Evolutionary conservation across 1,140 invertebrate species (phyloP).

Genomic region (Nasonia giraulti): DNA sequence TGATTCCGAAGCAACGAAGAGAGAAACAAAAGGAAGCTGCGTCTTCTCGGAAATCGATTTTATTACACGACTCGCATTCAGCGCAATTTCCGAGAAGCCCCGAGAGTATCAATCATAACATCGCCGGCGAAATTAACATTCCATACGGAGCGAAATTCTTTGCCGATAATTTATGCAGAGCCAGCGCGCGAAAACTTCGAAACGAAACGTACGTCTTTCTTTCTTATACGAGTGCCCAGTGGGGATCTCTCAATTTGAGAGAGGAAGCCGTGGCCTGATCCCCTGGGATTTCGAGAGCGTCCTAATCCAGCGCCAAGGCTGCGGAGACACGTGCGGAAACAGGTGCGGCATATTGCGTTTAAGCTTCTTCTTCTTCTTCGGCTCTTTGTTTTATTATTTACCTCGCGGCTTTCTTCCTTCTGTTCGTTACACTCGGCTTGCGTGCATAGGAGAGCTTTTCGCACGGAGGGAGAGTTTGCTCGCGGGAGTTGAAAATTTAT

Average conservation of each 20-base stretch:
- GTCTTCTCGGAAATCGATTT: background rate
- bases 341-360: background rate
- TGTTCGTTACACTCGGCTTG: too few relatives aligned
- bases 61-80: background rate
- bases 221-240: background rate
- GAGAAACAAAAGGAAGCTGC: too few relatives aligned
- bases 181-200: background rate
- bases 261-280: background rate
- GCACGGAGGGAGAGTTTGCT: too few relatives aligned
- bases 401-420: too few relatives aligned
- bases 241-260: background rate
- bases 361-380: background rate
- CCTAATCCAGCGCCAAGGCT: background rate
- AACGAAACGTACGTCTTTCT: background rate
- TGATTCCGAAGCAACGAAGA: background rate
- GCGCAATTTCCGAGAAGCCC: background rate
- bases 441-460: too few relatives aligned
- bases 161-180: background rate
- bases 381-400: background rate
- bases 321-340: background rate
- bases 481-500: too few relatives aligned
- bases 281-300: background rate
- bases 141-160: background rate
- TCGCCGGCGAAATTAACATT: background rate
- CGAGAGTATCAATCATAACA: background rate